Base-by-base conservation (phyloP, 2,797 vertebrate species). In the Gallinago solitaria region DNA sequence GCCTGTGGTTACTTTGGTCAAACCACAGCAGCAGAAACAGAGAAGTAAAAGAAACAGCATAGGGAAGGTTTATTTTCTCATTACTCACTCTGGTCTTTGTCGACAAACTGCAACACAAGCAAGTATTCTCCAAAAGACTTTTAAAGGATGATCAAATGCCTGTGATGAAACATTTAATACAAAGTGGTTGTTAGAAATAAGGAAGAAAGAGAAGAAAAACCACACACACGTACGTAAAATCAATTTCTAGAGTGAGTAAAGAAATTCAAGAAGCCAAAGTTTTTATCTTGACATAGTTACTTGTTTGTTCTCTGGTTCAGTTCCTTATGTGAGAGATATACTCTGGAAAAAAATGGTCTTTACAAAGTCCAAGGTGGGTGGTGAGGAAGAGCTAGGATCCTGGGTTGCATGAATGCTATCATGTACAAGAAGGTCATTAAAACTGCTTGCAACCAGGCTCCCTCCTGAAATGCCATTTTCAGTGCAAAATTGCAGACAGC, bases 101-200 rank as follows among this genome's bases (percentile, higher is more conserved):
- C 71, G 32, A 87, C 50, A 90, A 96, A 90, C 87, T 92, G 87
- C 90, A 93, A 45, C 71, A 92, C 53, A 86, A 95, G 71, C 87
- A 91, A 87, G 11, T 57, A 77, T 89, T 92, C 64, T 80, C n/a
- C 60, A 57, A 64, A 89, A 57, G 16, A 47, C 65, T 92, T 93
- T 41, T 79, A 37, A 82, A 74, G 41, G 48, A 71, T 85, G 87
- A 91, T 60, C 90, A 81, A 92, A 89, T 9, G n/a, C 23, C 59
- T 80, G 48, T 82, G 81, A 77, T 80, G 83, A 95, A 92, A 75
- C 6, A 3, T 91, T 77, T 74, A 56, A 70, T 73, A 71, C 15
- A 64, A 90, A 93, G 75, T 75, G 9, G 23, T 77, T 90, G 45
- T n/a, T 80, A 59, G 92, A 83, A 91, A 85, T 79, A 57, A 74